Percentiles rank a stretch among this genome's conserved stretches.
phyloP scores from a whole-genome alignment of 1,140 invertebrate species.

The Hycleus phaleratus region DNA sequence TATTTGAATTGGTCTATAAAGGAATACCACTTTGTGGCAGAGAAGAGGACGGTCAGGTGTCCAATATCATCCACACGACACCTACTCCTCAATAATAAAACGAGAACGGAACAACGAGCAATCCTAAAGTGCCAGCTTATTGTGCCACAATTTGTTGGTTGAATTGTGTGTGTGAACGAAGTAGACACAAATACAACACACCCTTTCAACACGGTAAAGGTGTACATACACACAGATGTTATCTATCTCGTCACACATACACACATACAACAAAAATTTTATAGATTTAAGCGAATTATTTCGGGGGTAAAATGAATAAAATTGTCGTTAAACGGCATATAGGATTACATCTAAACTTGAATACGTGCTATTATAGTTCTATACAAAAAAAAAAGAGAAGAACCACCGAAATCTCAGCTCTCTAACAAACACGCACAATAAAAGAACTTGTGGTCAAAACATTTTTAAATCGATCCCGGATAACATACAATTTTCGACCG shows the following conservation, averaged over 20 bases:
- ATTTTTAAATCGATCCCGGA: slow-evolving; percentile 34
- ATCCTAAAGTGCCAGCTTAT: slow-evolving; percentile 27
- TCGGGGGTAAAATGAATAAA: slow-evolving; percentile 6
- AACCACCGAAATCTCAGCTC: slow-evolving; percentile 26
- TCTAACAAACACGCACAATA: slow-evolving; percentile 13
- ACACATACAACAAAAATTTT: no score
- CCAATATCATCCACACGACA: slow-evolving; percentile 26
- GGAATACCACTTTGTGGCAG: not conserved
- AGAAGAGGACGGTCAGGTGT: slow-evolving; percentile 23
- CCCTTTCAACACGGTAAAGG: slow-evolving; percentile 18
- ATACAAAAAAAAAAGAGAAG: no score
- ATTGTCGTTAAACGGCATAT: slow-evolving; percentile 30
- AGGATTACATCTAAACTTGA: slow-evolving; percentile 34
- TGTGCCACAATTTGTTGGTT: slow-evolving; percentile 25
- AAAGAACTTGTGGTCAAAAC: slow-evolving; percentile 33
- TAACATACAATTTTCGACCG: not conserved
- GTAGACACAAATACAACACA: not conserved
- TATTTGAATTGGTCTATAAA: not conserved
- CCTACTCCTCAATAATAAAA: slow-evolving; percentile 8
- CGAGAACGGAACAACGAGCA: slow-evolving; percentile 19
- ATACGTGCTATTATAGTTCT: slow-evolving; percentile 30
- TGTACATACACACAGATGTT: slow-evolving; percentile 15
- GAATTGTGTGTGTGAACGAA: slow-evolving; percentile 12
- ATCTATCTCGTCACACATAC: not conserved
- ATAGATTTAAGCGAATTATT: no score